Conservation (phyloP, 92 coral and sea anemone genomes). For the Palythoa heliodiscus region DNA sequence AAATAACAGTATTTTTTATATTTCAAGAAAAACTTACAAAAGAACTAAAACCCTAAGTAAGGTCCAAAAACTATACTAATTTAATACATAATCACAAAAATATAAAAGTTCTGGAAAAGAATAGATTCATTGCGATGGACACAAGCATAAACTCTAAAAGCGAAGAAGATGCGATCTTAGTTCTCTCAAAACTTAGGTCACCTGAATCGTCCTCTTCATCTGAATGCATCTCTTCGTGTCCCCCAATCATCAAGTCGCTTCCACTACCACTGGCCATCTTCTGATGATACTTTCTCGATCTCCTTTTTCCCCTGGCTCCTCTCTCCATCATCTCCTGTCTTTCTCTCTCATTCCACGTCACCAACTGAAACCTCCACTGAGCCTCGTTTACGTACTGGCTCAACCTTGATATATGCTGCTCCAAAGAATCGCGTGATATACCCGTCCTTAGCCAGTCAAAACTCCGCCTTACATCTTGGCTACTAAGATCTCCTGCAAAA, state of each 20-base stretch:
- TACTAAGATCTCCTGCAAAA: slow-evolving; percentile 4
- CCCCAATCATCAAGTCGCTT: slow-evolving; percentile 41
- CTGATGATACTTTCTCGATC: slow-evolving; percentile 55
- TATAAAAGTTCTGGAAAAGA: too few relatives aligned
- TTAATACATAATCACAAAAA: too few relatives aligned
- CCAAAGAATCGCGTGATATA: slow-evolving; percentile 66
- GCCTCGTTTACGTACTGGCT: slow-evolving; percentile 96
- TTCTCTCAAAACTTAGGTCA: neutral
- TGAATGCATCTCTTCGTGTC: slow-evolving; percentile 34
- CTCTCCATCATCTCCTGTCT: slow-evolving; percentile 40
- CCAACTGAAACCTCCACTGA: slow-evolving; percentile 96
- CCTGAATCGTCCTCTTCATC: slow-evolving; percentile 56
- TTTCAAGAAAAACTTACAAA: too few relatives aligned
- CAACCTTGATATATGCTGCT: slow-evolving; percentile 90
- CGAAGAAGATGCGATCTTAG: neutral
- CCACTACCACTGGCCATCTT: slow-evolving; percentile 48
- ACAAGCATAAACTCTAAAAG: too few relatives aligned
- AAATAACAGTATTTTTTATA: too few relatives aligned
- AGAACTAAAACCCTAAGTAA: too few relatives aligned
- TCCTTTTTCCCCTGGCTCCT: slow-evolving; percentile 43
- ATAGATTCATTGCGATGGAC: too few relatives aligned
- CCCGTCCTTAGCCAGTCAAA: slow-evolving; percentile 83
- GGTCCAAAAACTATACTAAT: too few relatives aligned
- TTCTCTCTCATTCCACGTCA: slow-evolving; percentile 73
- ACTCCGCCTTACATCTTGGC: slow-evolving; percentile 40